These are phyloP conservation scores for Perdix hodgsoniae DNA, from an alignment of 2,797 vertebrate genomes.

Conservation along the genomic window DNA sequence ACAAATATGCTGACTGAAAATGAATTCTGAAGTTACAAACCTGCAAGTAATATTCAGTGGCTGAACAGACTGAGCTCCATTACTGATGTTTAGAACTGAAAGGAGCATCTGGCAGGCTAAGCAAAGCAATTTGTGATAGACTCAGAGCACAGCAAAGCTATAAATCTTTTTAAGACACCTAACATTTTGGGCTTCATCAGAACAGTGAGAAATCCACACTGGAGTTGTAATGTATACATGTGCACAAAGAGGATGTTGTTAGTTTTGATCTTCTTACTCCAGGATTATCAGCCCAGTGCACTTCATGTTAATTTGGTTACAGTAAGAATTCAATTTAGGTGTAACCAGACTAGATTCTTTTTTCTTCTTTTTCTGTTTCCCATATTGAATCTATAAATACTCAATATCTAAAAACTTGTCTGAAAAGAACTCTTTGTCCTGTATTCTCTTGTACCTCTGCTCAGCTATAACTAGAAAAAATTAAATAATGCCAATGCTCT, in stretches of 20 bases:
- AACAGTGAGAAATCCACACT: background rate
- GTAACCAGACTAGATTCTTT: background rate
- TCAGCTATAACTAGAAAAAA: background rate
- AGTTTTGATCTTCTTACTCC: background rate
- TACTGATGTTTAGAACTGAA: background rate
- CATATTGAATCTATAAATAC: background rate
- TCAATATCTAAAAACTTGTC: background rate
- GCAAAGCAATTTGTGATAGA: background rate
- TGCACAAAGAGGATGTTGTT: background rate
- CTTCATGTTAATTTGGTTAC: background rate
- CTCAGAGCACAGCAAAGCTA: background rate
- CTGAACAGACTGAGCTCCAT: background rate
- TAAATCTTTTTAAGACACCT: background rate
- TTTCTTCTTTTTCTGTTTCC: background rate
- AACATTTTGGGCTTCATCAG: background rate
- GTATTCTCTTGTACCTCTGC: background rate
- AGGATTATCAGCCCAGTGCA: background rate
- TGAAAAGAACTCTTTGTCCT: background rate
- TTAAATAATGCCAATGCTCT: background rate
- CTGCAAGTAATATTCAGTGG: background rate
- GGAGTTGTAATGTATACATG: background rate
- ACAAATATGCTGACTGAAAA: background rate
- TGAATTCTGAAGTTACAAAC: slow-evolving; percentile 1
- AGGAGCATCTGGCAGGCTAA: background rate
- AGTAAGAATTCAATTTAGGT: background rate